Percentiles rank a stretch among this genome's conserved stretches.
Evolutionary conservation across 2,888 invertebrate species (phyloP).

Genomic region (Oscheius sp.): DNA sequence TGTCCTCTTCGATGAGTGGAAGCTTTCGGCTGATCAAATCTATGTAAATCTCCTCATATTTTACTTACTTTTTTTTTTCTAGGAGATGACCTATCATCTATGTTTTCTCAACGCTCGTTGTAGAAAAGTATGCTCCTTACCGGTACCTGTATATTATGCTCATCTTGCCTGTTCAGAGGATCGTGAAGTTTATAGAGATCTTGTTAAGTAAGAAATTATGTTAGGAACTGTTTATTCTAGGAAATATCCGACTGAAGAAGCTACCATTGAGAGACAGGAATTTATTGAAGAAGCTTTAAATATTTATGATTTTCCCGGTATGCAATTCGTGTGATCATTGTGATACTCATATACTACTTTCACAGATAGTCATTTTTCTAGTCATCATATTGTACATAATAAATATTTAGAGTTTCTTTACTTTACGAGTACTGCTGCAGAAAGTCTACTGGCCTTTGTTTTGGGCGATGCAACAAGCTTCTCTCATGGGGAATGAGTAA

Average conservation of each 20-base stretch:
- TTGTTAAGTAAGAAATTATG: slow-evolving; percentile 6
- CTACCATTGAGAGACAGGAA: not conserved
- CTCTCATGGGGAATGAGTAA: no score
- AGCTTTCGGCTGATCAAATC: slow-evolving; percentile 95
- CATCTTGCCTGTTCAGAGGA: slow-evolving; percentile 98
- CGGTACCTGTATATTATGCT: slow-evolving; percentile 97
- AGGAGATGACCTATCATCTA: slow-evolving; percentile 52
- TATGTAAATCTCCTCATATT: slow-evolving; percentile 75
- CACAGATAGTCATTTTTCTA: no score
- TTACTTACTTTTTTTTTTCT: not conserved
- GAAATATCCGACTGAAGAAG: not conserved
- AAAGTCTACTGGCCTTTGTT: no score
- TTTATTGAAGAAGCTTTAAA: slow-evolving; percentile 21
- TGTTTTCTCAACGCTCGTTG: slow-evolving; percentile 47
- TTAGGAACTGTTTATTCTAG: not conserved
- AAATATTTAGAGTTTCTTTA: no score
- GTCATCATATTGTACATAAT: no score
- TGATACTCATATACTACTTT: no score
- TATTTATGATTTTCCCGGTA: slow-evolving; percentile 22
- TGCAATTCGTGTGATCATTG: slow-evolving; percentile 33
- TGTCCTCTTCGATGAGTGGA: slow-evolving; percentile 99
- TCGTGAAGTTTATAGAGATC: slow-evolving; percentile 72
- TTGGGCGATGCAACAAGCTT: no score
- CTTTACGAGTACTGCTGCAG: no score
- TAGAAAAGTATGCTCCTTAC: slow-evolving; percentile 96